These are phyloP conservation scores for Cryptocephalus moraei DNA, from an alignment of 2,888 invertebrate genomes.

Conservation along the genomic window DNA sequence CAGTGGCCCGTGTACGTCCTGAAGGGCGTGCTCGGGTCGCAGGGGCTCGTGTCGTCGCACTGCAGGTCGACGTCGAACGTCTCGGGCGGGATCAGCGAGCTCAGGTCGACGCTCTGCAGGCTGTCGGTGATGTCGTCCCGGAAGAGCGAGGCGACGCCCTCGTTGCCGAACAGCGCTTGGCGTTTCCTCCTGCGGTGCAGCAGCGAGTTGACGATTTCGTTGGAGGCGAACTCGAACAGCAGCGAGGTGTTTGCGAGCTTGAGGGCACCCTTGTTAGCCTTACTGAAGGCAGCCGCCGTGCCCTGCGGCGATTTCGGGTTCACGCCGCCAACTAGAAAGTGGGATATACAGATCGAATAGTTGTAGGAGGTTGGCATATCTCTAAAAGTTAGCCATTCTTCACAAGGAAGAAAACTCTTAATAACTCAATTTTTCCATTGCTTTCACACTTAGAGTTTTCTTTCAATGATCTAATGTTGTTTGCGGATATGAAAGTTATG, in stretches of 20 bases:
- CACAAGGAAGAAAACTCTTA: too few species aligned
- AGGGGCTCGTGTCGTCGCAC: conserved; percentile 62
- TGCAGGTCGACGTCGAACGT: conserved; percentile 52
- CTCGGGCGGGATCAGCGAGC: conserved; percentile 54
- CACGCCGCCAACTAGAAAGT: conserved; percentile 57
- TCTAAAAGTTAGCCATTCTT: too few species aligned
- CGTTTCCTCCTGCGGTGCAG: conserved; percentile 52
- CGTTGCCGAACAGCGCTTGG: conserved; percentile 57
- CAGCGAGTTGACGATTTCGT: conserved; percentile 67
- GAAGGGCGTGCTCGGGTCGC: conserved; percentile 61
- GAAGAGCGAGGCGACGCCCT: conserved; percentile 45
- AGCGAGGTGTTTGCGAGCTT: conserved; percentile 77
- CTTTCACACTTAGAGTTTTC: too few species aligned
- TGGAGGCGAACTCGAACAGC: conserved; percentile 77
- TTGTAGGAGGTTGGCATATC: too few species aligned
- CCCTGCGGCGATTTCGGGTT: conserved; percentile 81
- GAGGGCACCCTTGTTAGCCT: conserved; percentile 76
- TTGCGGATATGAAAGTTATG: too few species aligned
- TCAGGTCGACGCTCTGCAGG: conserved; percentile 66
- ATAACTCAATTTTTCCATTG: too few species aligned
- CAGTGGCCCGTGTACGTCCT: conserved; percentile 75
- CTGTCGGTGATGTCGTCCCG: conserved; percentile 64
- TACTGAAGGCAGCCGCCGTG: conserved; percentile 82
- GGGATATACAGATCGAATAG: too few species aligned
- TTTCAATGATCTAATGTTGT: too few species aligned